A percentile compares a stretch with the other conserved stretches of the same genome.
phyloP scores from a whole-genome alignment of 2,113 vertebrate species.

The Collichthys lucidus region DNA sequence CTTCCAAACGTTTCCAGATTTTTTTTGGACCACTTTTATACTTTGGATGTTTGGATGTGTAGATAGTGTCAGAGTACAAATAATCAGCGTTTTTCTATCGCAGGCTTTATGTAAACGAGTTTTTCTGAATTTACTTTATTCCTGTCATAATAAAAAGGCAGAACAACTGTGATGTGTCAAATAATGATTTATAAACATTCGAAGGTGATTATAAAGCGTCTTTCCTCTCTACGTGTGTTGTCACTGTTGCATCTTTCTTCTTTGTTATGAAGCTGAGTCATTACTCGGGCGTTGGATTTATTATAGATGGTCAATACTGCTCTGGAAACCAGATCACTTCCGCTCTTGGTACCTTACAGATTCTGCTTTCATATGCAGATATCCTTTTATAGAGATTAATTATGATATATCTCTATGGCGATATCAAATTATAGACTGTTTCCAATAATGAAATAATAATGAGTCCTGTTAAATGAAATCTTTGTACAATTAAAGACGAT shows the following conservation, averaged over 20 bases:
- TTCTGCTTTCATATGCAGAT: too few relatives aligned
- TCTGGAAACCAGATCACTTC: too few relatives aligned
- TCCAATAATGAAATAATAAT: too few relatives aligned
- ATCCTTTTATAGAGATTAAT: too few relatives aligned
- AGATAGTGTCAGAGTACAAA: background rate
- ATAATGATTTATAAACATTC: constrained; percentile 3
- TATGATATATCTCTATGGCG: too few relatives aligned
- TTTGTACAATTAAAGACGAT: background rate
- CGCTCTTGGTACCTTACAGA: too few relatives aligned
- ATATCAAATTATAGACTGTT: too few relatives aligned
- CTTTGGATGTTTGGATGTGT: background rate
- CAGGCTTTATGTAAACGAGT: background rate
- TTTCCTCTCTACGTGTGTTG: background rate
- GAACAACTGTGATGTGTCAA: background rate
- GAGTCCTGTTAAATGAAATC: too few relatives aligned
- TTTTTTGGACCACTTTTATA: background rate
- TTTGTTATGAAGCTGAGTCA: too few relatives aligned
- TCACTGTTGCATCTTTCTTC: background rate
- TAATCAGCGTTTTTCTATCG: background rate
- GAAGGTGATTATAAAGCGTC: background rate
- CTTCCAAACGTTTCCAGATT: background rate
- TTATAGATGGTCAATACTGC: too few relatives aligned
- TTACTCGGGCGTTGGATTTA: too few relatives aligned
- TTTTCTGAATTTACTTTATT: background rate
- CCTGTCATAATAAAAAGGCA: background rate